Evolutionary conservation across 2,888 invertebrate genomes (phyloP).

Genomic region (Limnephilus auricula): DNA sequence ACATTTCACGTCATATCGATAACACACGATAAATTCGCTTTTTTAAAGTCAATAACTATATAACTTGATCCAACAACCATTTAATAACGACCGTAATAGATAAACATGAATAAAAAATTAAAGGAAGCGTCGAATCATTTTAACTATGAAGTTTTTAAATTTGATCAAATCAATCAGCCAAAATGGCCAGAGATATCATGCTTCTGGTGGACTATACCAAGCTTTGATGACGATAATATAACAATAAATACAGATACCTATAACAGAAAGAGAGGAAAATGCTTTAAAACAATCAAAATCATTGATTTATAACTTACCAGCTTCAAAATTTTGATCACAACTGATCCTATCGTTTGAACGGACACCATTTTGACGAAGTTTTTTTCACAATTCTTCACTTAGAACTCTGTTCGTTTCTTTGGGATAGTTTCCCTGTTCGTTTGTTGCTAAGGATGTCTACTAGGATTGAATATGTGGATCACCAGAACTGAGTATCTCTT

Average conservation of each 20-base stretch:
- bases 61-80: neutral
- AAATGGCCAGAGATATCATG: neutral
- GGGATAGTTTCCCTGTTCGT: neutral
- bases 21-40: neutral
- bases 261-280: neutral
- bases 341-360: slow-evolving; percentile 87
- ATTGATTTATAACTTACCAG: slow-evolving; percentile 82
- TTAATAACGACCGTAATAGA: neutral
- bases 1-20: neutral
- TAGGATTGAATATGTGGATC: neutral
- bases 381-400: slow-evolving; percentile 13
- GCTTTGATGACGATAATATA: neutral
- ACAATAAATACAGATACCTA: neutral
- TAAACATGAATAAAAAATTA: neutral
- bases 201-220: neutral
- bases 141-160: neutral
- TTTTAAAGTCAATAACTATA: neutral
- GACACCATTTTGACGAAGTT: slow-evolving; percentile 82
- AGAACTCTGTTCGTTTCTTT: slow-evolving; percentile 1
- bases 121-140: neutral
- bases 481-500: neutral
- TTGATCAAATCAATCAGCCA: neutral
- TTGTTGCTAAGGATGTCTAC: neutral
- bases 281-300: neutral
- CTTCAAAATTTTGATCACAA: slow-evolving; percentile 89